Percentiles rank a stretch among this genome's conserved stretches.
These are phyloP conservation scores for Oncopeltus fasciatus DNA, from an alignment of 1,140 invertebrate genomes.

Conservation along the genomic window DNA sequence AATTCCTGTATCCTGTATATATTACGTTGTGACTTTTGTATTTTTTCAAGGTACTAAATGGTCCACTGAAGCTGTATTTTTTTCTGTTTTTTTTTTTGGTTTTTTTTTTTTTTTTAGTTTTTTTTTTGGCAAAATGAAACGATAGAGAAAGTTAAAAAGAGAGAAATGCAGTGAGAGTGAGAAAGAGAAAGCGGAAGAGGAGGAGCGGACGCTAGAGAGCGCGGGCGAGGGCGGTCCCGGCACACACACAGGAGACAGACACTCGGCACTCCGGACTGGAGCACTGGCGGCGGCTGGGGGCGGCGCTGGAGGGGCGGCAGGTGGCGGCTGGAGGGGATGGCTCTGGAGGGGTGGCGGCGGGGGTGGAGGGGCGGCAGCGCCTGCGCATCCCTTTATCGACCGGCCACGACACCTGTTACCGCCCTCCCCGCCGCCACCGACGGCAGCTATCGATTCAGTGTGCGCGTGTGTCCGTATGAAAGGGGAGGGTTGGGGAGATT, in stretches of 20 bases:
- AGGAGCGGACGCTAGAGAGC: slow-evolving; percentile 10
- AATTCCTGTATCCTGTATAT: too few relatives aligned
- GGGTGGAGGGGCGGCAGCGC: slow-evolving; percentile 7
- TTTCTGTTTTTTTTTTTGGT: too few relatives aligned
- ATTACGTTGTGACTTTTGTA: too few relatives aligned
- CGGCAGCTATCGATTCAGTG: background rate
- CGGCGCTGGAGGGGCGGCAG: slow-evolving; percentile 1
- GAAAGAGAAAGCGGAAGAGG: too few relatives aligned
- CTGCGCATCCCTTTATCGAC: slow-evolving; percentile 17
- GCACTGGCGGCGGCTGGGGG: slow-evolving; percentile 14
- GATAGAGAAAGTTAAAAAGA: slow-evolving; percentile 12
- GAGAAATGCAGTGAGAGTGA: slow-evolving; percentile 8
- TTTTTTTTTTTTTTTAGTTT: too few relatives aligned
- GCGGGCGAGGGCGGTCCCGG: too few relatives aligned
- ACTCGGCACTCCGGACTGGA: too few relatives aligned
- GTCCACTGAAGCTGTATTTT: too few relatives aligned
- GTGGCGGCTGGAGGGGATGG: slow-evolving; percentile 17
- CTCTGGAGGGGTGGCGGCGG: too few relatives aligned
- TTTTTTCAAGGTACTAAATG: too few relatives aligned
- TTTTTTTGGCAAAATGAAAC: slow-evolving; percentile 6
- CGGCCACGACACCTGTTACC: slow-evolving; percentile 20
- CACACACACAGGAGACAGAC: too few relatives aligned
- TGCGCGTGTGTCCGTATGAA: background rate
- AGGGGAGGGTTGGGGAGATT: background rate
- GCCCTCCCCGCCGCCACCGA: background rate